Conservation (phyloP, 1,140 invertebrate species). For the Mesaphorura yosii region DNA sequence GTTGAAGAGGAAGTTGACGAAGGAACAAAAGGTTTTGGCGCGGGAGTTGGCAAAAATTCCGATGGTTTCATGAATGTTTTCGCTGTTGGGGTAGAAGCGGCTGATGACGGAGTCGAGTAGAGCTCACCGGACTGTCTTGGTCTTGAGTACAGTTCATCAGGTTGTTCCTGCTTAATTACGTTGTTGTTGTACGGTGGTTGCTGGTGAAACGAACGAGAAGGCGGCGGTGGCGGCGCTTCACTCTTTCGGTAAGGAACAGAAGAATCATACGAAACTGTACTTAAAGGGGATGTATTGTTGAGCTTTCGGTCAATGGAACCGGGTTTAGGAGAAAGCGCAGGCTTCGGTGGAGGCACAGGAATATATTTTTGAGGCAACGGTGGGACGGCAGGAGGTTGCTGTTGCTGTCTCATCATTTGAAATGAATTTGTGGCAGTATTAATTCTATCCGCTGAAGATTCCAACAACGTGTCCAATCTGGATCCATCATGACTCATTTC, state of each 20-base stretch:
- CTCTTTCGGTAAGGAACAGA: slow-evolving; percentile 10
- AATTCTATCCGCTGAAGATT: slow-evolving; percentile 32
- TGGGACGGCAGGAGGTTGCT: slow-evolving; percentile 8
- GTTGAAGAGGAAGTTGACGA: not conserved
- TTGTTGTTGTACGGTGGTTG: not conserved
- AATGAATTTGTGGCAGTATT: slow-evolving; percentile 29
- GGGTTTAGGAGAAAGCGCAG: slow-evolving; percentile 27
- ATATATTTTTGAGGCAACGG: slow-evolving; percentile 6
- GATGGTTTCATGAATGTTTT: slow-evolving; percentile 29
- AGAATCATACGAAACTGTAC: slow-evolving; percentile 26
- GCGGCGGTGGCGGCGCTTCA: slow-evolving; percentile 10
- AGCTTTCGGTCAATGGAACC: slow-evolving; percentile 13
- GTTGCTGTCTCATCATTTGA: slow-evolving; percentile 27
- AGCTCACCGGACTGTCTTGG: slow-evolving; percentile 21
- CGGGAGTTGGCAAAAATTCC: slow-evolving; percentile 21
- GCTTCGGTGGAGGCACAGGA: slow-evolving; percentile 23
- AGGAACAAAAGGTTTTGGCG: not conserved
- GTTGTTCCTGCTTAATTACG: slow-evolving; percentile 14
- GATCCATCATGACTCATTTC: slow-evolving; percentile 33
- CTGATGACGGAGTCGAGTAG: slow-evolving; percentile 18
- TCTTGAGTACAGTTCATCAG: slow-evolving; percentile 29
- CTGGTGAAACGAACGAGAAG: slow-evolving; percentile 13
- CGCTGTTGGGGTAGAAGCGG: slow-evolving; percentile 23
- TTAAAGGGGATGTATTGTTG: slow-evolving; percentile 23
- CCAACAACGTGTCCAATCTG: slow-evolving; percentile 32